A percentile compares a stretch with the other conserved stretches of the same genome.
These are phyloP conservation scores for Plumapathes pennacea DNA, from an alignment of 92 coral and sea anemone genomes.

Conservation along the genomic window DNA sequence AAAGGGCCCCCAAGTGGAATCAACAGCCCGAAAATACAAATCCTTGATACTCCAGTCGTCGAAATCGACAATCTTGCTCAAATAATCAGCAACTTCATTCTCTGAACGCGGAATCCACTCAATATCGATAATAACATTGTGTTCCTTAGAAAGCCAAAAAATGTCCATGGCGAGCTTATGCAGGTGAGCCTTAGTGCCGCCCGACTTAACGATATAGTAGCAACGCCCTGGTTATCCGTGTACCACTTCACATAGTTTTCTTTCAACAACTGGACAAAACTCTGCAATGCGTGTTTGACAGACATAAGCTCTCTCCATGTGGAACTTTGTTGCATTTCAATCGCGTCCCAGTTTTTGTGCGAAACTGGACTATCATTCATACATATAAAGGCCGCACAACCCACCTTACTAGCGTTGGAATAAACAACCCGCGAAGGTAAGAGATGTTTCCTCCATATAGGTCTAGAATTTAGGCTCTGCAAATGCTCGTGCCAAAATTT, in stretches of 20 bases:
- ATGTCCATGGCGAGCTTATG: slow-evolving; percentile 48
- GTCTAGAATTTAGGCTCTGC: slow-evolving; percentile 18
- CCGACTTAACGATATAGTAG: slow-evolving; percentile 24
- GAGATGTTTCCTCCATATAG: not conserved
- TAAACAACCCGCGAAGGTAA: slow-evolving; percentile 36
- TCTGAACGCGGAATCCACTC: slow-evolving; percentile 44
- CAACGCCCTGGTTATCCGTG: slow-evolving; percentile 45
- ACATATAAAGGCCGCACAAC: slow-evolving; percentile 50
- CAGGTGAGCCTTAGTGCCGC: slow-evolving; percentile 33
- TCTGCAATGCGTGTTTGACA: slow-evolving; percentile 21
- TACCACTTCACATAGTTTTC: slow-evolving; percentile 27
- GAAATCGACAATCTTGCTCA: slow-evolving; percentile 43
- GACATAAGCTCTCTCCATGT: slow-evolving; percentile 44
- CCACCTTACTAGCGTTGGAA: slow-evolving; percentile 54
- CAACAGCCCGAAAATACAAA: slow-evolving; percentile 11
- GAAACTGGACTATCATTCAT: slow-evolving; percentile 17
- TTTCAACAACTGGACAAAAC: slow-evolving; percentile 14
- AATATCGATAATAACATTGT: slow-evolving; percentile 22
- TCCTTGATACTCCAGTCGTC: slow-evolving; percentile 57
- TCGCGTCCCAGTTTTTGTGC: slow-evolving; percentile 30
- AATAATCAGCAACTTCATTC: slow-evolving; percentile 36
- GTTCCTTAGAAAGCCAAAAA: slow-evolving; percentile 12
- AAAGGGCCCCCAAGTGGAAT: slow-evolving; percentile 40
- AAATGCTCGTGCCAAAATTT: slow-evolving; percentile 39
- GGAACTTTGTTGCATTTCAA: slow-evolving; percentile 50